Evolutionary conservation across 2,113 vertebrate species (phyloP).

Genomic region (Malurus alboscapulatus): DNA sequence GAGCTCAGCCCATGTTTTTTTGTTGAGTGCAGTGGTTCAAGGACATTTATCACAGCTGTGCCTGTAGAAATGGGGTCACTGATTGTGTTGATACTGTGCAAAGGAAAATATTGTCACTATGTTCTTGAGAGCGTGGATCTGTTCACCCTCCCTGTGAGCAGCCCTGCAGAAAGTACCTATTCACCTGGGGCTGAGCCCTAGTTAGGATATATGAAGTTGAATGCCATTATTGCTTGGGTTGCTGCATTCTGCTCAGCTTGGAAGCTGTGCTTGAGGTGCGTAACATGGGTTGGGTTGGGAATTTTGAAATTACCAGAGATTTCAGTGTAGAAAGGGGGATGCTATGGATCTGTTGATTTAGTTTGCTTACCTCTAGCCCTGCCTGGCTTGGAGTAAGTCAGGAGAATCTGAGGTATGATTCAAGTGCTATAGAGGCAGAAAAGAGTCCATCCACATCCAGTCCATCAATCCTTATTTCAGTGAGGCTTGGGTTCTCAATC

Average conservation of each 20-base stretch:
- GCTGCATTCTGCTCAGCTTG: neutral
- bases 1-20: neutral
- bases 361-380: neutral
- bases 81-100: neutral
- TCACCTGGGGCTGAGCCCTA: neutral
- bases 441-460: neutral
- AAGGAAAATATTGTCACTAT: neutral
- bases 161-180: neutral
- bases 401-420: neutral
- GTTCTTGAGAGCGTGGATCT: fast-evolving
- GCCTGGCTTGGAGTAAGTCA: neutral
- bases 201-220: neutral
- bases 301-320: neutral
- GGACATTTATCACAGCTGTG: neutral
- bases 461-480: neutral
- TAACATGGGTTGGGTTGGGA: neutral
- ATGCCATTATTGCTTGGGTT: neutral
- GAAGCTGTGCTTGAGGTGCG: neutral
- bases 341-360: neutral
- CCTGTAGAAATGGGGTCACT: neutral
- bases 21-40: neutral
- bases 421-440: neutral
- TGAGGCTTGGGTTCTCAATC: neutral
- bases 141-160: neutral
- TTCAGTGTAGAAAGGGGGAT: neutral